Percentiles rank a stretch among this genome's conserved stretches.
Evolutionary conservation across 2,113 vertebrate genomes (phyloP).

Genomic region (Eptatretus burgeri): DNA sequence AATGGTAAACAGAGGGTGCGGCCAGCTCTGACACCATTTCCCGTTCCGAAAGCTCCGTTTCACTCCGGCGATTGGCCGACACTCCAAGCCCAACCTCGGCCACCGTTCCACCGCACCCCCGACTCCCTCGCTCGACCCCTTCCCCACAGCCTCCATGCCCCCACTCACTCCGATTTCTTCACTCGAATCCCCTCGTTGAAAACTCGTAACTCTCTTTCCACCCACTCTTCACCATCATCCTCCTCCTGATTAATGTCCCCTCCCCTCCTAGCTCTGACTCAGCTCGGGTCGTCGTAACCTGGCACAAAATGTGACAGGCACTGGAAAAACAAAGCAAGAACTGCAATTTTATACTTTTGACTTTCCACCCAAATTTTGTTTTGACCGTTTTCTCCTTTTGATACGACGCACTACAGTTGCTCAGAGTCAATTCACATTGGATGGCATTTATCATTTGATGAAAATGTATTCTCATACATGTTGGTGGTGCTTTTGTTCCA

Average conservation of each 20-base stretch:
- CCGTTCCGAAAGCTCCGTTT: constrained; percentile 11
- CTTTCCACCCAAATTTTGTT: background rate
- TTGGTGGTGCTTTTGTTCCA: too few relatives aligned
- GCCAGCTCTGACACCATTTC: background rate
- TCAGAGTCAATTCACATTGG: background rate
- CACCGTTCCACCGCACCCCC: too few relatives aligned
- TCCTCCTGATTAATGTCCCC: constrained; percentile 18
- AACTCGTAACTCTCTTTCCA: background rate
- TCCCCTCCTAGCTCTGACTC: constrained; percentile 15
- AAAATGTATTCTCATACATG: too few relatives aligned
- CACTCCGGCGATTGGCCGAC: background rate
- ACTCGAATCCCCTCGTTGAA: too few relatives aligned
- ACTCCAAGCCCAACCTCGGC: background rate
- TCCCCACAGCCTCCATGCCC: background rate
- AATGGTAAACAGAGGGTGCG: background rate
- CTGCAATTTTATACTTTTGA: constrained; percentile 7
- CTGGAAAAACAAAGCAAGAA: constrained; percentile 9
- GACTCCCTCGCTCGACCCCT: too few relatives aligned
- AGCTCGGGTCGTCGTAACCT: too few relatives aligned
- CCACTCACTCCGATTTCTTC: background rate
- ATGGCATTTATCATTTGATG: background rate
- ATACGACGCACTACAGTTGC: constrained; percentile 10
- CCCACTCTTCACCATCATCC: constrained; percentile 18
- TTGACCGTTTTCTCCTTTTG: constrained; percentile 13
- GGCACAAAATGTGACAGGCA: too few relatives aligned